Evolutionary conservation across 2,797 vertebrate genomes (phyloP).

Genomic region (Hylomyscus alleni): DNA sequence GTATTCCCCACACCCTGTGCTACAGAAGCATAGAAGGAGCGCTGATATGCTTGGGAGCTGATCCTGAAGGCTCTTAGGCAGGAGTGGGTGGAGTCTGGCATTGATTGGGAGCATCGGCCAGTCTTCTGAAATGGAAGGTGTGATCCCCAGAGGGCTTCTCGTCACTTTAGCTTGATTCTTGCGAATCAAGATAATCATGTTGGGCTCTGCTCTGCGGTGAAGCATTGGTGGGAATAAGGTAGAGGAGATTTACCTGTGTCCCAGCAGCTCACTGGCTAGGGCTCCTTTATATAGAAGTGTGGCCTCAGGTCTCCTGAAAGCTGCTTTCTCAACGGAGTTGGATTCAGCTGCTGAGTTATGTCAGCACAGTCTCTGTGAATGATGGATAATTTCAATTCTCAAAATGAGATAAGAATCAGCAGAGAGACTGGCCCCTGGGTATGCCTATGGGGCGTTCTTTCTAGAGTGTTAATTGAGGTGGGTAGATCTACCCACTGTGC

Average conservation of each 20-base stretch:
- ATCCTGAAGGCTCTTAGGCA: background rate
- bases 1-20: too few species aligned
- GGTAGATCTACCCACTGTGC: background rate
- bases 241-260: background rate
- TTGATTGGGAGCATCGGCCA: background rate
- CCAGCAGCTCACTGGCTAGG: background rate
- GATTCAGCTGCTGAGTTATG: background rate
- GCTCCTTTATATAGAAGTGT: background rate
- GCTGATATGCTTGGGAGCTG: background rate
- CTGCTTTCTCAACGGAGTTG: background rate
- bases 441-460: background rate
- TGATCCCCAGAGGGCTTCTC: background rate
- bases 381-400: background rate
- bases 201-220: background rate
- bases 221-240: background rate
- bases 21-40: background rate
- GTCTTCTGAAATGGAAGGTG: background rate
- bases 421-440: background rate
- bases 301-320: background rate
- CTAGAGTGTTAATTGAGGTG: background rate
- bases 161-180: background rate
- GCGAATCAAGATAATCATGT: fast-evolving
- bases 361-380: background rate
- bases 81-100: background rate
- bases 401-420: background rate